Conservation (phyloP, 2,888 invertebrate genomes). For the Drosophila acutilabella region DNA sequence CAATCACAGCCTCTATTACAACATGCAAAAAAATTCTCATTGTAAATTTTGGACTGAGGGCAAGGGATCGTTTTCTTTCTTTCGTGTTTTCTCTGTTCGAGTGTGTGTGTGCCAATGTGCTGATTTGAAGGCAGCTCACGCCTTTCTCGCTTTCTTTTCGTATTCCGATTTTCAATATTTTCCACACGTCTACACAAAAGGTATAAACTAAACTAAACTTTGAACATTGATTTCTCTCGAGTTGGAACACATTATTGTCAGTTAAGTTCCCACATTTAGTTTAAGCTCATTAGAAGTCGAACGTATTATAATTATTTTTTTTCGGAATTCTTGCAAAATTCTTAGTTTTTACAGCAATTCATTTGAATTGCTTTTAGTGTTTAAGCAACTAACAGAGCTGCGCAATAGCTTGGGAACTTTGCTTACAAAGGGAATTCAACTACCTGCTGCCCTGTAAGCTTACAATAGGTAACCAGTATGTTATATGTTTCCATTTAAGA, state of each 20-base stretch:
- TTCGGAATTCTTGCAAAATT: not conserved
- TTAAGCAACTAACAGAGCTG: constrained; percentile 40
- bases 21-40: constrained; percentile 67
- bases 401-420: constrained; percentile 66
- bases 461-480: not conserved
- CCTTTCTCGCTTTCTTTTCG: constrained; percentile 48
- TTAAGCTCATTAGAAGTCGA: not conserved
- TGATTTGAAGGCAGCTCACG: constrained; percentile 75
- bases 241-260: constrained; percentile 16
- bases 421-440: constrained; percentile 5
- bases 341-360: constrained; percentile 53
- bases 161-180: constrained; percentile 67
- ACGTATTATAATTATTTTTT: not conserved
- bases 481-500: too few relatives aligned
- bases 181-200: constrained; percentile 77
- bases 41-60: constrained; percentile 54
- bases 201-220: constrained; percentile 46
- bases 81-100: constrained; percentile 1
- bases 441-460: not conserved
- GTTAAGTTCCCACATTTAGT: constrained; percentile 12
- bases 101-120: constrained; percentile 22
- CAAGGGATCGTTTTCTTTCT: constrained; percentile 40
- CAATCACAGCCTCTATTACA: constrained; percentile 39
- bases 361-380: constrained; percentile 23
- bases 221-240: constrained; percentile 51